These are phyloP conservation scores for Clytia hemisphaerica DNA, from an alignment of 30 jellyfish, hydroid and myxozoan species.

Conservation along the genomic window DNA sequence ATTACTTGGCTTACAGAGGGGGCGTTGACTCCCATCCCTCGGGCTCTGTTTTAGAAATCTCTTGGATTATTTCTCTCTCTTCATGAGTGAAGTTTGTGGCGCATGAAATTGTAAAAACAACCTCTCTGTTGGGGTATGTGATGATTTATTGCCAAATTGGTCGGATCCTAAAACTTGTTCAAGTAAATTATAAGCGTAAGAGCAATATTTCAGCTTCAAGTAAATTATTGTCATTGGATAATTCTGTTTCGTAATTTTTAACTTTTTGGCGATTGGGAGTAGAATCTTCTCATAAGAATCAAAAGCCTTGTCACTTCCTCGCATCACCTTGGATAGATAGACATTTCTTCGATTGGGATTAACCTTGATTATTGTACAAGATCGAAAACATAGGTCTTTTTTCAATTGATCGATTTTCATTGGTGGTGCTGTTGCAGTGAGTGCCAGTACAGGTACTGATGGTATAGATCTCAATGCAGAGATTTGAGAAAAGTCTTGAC, in stretches of 20 bases:
- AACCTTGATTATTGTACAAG: not conserved
- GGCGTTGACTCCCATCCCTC: conserved; percentile 29
- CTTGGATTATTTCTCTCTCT: not conserved
- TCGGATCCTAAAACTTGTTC: not conserved
- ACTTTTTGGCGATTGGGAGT: conserved; percentile 13
- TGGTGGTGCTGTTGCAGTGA: conserved; percentile 42
- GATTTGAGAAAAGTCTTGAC: not conserved
- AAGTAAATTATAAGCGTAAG: conserved; percentile 18
- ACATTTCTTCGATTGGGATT: conserved; percentile 4
- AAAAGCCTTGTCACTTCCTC: not conserved
- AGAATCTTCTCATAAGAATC: conserved; percentile 11
- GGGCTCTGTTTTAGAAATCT: not conserved
- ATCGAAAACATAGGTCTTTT: not conserved
- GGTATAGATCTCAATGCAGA: conserved; percentile 3
- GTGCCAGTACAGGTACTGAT: conserved; percentile 5
- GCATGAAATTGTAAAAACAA: conserved; percentile 22
- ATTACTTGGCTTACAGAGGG: conserved; percentile 6
- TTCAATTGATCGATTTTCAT: not conserved
- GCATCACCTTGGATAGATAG: not conserved
- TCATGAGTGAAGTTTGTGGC: not conserved
- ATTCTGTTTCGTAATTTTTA: not conserved
- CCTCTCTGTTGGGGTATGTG: not conserved
- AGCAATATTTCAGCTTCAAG: conserved; percentile 17
- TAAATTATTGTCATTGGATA: conserved; percentile 20
- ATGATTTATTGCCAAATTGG: not conserved